Evolutionary conservation across 2,888 invertebrate species (phyloP).

Genomic region (Acanthosepion lycidas): DNA sequence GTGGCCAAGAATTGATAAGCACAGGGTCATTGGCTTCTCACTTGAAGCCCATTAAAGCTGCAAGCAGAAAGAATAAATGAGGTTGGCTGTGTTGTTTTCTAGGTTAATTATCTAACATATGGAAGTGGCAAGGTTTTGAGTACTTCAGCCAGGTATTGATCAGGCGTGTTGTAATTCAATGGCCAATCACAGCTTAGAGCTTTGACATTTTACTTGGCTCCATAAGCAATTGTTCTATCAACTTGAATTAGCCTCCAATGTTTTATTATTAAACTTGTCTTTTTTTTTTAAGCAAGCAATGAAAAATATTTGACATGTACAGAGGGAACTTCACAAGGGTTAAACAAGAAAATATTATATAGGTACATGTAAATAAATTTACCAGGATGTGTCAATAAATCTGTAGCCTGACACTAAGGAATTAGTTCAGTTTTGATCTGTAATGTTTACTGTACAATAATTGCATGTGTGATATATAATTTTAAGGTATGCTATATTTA

Average conservation of each 20-base stretch:
- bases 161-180: background rate
- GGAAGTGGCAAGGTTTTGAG: background rate
- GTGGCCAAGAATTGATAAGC: slow-evolving; percentile 33
- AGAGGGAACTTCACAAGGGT: too few species aligned
- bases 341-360: too few species aligned
- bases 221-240: background rate
- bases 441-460: too few species aligned
- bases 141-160: slow-evolving; percentile 20
- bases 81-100: slow-evolving; percentile 33
- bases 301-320: too few species aligned
- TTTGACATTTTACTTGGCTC: background rate
- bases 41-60: background rate
- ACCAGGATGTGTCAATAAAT: too few species aligned
- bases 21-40: background rate
- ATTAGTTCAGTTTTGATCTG: too few species aligned
- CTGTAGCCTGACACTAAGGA: background rate
- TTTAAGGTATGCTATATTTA: too few species aligned
- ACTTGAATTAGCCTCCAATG: background rate
- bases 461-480: too few species aligned
- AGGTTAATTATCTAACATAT: slow-evolving; percentile 15
- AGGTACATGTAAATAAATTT: too few species aligned
- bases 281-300: background rate
- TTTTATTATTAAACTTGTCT: background rate
- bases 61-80: slow-evolving; percentile 4
- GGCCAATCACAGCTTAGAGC: background rate